These are phyloP conservation scores for Phymatocera aterrima DNA, from an alignment of 2,888 invertebrate genomes.

Conservation along the genomic window DNA sequence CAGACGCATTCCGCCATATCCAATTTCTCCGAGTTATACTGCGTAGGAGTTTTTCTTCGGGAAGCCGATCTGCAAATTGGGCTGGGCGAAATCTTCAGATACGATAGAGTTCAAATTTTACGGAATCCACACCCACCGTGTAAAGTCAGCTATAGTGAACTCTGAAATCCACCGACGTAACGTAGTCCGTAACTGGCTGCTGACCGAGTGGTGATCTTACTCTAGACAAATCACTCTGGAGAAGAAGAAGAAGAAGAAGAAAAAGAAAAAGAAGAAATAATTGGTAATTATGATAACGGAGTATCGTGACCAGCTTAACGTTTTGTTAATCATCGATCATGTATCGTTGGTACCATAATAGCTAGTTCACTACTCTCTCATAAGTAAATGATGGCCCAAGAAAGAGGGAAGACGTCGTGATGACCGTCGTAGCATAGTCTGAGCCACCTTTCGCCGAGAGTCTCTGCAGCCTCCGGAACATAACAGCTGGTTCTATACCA, in stretches of 20 bases:
- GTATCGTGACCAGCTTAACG: background rate
- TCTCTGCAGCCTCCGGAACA: conserved; percentile 16
- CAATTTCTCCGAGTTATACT: too few species aligned
- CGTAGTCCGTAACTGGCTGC: background rate
- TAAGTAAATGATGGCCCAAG: background rate
- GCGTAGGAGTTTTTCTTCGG: too few species aligned
- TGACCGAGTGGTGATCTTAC: background rate
- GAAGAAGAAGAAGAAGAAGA: background rate
- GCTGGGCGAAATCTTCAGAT: too few species aligned
- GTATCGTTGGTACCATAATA: background rate
- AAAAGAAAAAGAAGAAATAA: background rate
- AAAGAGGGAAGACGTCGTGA: background rate
- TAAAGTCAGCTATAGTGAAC: too few species aligned
- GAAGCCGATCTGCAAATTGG: too few species aligned
- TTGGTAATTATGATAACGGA: background rate
- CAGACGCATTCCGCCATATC: too few species aligned
- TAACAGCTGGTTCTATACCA: background rate
- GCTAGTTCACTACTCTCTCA: background rate
- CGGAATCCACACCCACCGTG: too few species aligned
- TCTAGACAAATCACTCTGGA: background rate
- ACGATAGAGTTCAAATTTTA: too few species aligned
- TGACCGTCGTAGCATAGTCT: background rate
- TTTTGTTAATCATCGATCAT: conserved; percentile 3
- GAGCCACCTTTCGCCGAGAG: conserved; percentile 11
- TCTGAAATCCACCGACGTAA: background rate